These are phyloP conservation scores for Bombus terrestris DNA, from an alignment of 1,140 invertebrate genomes.

Conservation along the genomic window DNA sequence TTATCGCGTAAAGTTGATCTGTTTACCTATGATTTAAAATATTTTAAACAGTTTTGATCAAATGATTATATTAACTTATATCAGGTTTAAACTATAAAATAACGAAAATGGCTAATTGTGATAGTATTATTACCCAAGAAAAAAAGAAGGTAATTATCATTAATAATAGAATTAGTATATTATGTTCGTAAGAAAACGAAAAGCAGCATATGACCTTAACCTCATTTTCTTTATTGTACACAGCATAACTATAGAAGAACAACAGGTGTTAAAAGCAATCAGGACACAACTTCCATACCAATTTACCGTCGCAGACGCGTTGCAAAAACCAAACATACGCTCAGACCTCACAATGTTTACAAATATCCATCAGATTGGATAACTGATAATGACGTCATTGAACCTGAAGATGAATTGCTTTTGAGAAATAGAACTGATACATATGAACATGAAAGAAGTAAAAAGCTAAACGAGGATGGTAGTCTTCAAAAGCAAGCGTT, in stretches of 20 bases:
- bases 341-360: conserved; percentile 6
- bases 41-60: background rate
- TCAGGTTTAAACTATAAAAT: conserved; percentile 8
- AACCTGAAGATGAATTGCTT: conserved; percentile 39
- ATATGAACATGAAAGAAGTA: conserved; percentile 76
- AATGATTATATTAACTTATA: background rate
- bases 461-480: conserved; percentile 76
- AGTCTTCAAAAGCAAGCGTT: conserved; percentile 72
- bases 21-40: background rate
- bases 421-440: conserved; percentile 70
- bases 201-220: background rate
- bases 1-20: background rate
- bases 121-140: background rate
- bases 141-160: background rate
- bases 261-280: conserved; percentile 44
- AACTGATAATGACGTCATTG: conserved; percentile 26
- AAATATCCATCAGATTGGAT: conserved; percentile 43
- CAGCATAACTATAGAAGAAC: conserved; percentile 61
- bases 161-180: background rate
- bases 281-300: conserved; percentile 56
- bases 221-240: background rate
- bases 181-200: background rate
- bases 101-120: background rate
- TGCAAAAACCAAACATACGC: conserved; percentile 49
- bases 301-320: conserved; percentile 66